Evolutionary conservation across 2,888 invertebrate genomes (phyloP).

Genomic region (Rhaphigaster nebulosa): DNA sequence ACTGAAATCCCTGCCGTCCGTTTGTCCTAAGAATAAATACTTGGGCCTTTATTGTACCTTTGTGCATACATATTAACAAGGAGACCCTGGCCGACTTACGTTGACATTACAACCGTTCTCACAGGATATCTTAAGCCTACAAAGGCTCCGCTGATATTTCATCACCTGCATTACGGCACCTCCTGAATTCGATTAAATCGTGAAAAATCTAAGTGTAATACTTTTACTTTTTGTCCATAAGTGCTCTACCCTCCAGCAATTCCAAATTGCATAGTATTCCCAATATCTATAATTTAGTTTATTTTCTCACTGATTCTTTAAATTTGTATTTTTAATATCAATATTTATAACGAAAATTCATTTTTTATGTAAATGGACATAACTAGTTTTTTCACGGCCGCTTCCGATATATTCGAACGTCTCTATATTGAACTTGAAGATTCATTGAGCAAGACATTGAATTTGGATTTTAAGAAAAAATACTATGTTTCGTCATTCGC

Average conservation of each 20-base stretch:
- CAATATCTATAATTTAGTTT: neutral
- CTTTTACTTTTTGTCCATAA: neutral
- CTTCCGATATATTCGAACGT: no score
- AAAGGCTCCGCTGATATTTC: neutral
- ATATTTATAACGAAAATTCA: no score
- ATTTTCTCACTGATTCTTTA: neutral
- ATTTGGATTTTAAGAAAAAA: no score
- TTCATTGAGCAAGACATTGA: no score
- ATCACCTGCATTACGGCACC: neutral
- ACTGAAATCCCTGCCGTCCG: neutral
- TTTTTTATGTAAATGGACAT: no score
- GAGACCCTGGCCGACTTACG: neutral
- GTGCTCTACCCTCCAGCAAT: neutral
- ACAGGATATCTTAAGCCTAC: neutral
- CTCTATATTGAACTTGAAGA: no score
- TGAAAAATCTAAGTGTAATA: neutral
- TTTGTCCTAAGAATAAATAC: neutral
- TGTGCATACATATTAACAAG: neutral
- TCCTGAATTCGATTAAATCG: neutral
- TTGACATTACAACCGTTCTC: neutral
- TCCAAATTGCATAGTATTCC: neutral
- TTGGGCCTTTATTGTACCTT: neutral
- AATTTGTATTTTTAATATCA: neutral
- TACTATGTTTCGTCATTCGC: no score
- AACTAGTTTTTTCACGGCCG: no score